phyloP scores from a whole-genome alignment of 2,113 vertebrate species.

The Thamnaconus septentrionalis region DNA sequence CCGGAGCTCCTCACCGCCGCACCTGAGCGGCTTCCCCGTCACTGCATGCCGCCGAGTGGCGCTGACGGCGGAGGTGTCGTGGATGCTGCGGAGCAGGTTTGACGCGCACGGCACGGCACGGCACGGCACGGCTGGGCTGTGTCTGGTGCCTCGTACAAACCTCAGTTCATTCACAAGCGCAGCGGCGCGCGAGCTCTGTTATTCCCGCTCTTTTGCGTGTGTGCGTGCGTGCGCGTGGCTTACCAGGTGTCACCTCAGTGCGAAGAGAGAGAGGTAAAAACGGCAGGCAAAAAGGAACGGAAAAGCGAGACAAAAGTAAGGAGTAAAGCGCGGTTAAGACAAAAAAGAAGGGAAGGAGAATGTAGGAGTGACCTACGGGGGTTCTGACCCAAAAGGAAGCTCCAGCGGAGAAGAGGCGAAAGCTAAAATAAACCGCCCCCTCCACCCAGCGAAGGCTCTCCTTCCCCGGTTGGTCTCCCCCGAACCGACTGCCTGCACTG shows the following conservation, averaged over 20 bases:
- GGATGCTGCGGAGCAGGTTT: constrained; percentile 51
- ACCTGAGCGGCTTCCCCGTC: constrained; percentile 28
- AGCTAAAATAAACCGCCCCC: too few relatives aligned
- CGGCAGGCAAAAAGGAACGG: constrained; percentile 1
- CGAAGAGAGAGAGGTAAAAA: background rate
- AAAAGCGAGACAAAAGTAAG: constrained; percentile 16
- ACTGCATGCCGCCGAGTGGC: constrained; percentile 16
- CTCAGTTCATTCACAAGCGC: constrained; percentile 39
- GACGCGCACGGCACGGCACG: constrained; percentile 2
- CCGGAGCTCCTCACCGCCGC: constrained; percentile 22
- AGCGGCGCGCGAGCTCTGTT: background rate
- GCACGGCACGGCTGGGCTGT: too few relatives aligned
- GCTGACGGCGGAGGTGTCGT: constrained; percentile 27
- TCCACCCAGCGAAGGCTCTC: too few relatives aligned
- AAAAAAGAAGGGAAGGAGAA: background rate
- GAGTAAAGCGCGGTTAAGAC: constrained; percentile 1
- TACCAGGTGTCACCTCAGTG: constrained; percentile 24
- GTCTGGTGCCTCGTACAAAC: constrained; percentile 13
- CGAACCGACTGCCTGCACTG: background rate
- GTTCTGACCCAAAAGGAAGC: too few relatives aligned
- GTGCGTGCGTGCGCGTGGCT: too few relatives aligned
- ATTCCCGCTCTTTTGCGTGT: too few relatives aligned
- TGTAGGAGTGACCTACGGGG: too few relatives aligned
- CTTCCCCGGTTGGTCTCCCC: background rate
- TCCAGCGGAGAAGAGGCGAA: too few relatives aligned